Evolutionary conservation across 2,797 vertebrate genomes (phyloP), one percentile per base, ranked within the genome.

Genomic region (Tachyglossus aculeatus): DNA sequence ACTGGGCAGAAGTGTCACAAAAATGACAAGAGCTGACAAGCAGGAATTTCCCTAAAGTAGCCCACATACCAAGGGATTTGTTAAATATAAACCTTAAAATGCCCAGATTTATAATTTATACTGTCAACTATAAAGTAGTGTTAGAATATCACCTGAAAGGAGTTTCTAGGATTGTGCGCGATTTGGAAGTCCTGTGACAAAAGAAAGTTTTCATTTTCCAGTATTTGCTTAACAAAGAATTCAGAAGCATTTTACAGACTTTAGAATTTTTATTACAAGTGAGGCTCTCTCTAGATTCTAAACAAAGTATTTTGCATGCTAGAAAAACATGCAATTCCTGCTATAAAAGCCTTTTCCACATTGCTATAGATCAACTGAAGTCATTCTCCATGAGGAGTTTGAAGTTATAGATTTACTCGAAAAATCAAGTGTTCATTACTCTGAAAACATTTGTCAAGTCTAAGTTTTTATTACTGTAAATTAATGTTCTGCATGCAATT

Each of bases 111-210:
- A 59, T 52, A 62, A 27, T 54, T 67, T 64, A 80, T n/a, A 39
- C 43, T 82, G 70, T 63, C 69, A 76, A 84, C 70, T 84, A 80
- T 4, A 83, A 72, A 86, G 71, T 81, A 89, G 78, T 71, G 71
- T 78, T 74, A 88, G 77, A 89, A 76, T 37, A 82, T 80, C 71
- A 86, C 74, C 71, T 87, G 80, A 89, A 80, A 81, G 78, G 21
- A 85, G 72, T 84, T 86, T 82, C 80, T 88, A 86, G 44, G 65
- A 41, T 77, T 86, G 75, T 86, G 67, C 50, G 73, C 52, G 60
- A 90, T 78, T 88, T 87, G 77, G 73, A 87, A 82, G 34, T 82
- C 69, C 80, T 88, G 63, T 78, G 69, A 84, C 80, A 83, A 76
- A 88, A 85, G 54, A 43, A 74, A 73, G 67, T 70, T 83, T 85